phyloP scores from a whole-genome alignment of 2,888 invertebrate genomes.

The Chrysotoxum bicinctum region DNA sequence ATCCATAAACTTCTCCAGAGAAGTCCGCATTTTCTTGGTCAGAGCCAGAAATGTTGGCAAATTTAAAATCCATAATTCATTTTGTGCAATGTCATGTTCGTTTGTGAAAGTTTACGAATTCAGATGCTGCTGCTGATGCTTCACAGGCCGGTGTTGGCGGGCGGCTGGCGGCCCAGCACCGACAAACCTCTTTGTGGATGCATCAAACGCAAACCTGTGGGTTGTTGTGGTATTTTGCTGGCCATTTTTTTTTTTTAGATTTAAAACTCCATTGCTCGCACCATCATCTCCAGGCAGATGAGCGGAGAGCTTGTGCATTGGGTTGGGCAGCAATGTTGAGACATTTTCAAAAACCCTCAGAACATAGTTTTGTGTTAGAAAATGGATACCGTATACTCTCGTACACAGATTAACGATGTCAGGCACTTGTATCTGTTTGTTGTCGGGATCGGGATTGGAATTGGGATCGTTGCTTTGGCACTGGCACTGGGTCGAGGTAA shows the following conservation, averaged over 20 bases:
- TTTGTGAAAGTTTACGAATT: slow-evolving; percentile 38
- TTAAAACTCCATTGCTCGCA: slow-evolving; percentile 7
- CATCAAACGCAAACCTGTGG: slow-evolving; percentile 46
- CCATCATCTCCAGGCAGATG: neutral
- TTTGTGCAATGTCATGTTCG: slow-evolving; percentile 32
- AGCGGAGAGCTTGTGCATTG: neutral
- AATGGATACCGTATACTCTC: slow-evolving; percentile 46
- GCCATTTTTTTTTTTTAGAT: slow-evolving; percentile 18
- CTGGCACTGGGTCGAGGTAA: neutral
- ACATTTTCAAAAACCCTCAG: slow-evolving; percentile 35
- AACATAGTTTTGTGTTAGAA: slow-evolving; percentile 55
- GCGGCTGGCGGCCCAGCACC: neutral
- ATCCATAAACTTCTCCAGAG: neutral
- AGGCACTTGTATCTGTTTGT: slow-evolving; percentile 61
- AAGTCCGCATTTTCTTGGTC: neutral
- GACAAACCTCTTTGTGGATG: slow-evolving; percentile 36
- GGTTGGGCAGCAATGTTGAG: slow-evolving; percentile 14
- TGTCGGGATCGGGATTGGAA: slow-evolving; percentile 5
- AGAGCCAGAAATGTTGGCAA: slow-evolving; percentile 12
- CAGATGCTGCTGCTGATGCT: slow-evolving; percentile 14
- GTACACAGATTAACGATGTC: slow-evolving; percentile 65
- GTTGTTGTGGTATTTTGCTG: slow-evolving; percentile 40
- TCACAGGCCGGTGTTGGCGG: neutral
- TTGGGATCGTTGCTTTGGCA: neutral
- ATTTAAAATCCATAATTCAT: slow-evolving; percentile 56